Conservation (phyloP, 2,113 vertebrate genomes). For the Chinchilla lanigera region DNA sequence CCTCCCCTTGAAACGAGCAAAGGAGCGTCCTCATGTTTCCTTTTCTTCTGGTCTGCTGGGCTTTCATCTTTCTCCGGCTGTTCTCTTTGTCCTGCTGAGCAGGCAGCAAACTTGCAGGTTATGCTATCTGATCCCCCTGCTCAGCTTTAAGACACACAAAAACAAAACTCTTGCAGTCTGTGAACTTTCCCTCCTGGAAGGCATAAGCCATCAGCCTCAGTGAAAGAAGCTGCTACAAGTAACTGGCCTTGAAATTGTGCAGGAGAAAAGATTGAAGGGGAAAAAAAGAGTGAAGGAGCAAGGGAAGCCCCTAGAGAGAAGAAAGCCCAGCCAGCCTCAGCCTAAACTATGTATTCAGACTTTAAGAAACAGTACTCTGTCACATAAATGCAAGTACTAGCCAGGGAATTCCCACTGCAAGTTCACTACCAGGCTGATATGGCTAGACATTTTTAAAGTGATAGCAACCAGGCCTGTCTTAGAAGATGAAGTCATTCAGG, state of each 20-base stretch:
- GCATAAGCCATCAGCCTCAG: neutral
- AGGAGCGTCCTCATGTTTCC: neutral
- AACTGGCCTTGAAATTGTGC: neutral
- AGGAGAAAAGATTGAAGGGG: neutral
- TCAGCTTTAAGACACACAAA: conserved; percentile 56
- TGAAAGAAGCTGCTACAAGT: neutral
- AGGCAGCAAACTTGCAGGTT: conserved; percentile 59
- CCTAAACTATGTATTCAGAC: neutral
- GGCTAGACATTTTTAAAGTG: neutral
- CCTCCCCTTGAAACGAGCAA: conserved; percentile 24
- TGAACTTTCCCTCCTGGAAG: conserved; percentile 65
- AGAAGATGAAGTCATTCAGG: neutral
- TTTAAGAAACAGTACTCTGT: conserved; percentile 27
- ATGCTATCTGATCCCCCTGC: conserved; percentile 50
- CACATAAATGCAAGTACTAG: neutral
- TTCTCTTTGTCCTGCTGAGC: conserved; percentile 61
- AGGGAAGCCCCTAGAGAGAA: neutral
- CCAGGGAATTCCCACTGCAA: neutral
- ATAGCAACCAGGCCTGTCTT: neutral
- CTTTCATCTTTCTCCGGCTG: conserved; percentile 63
- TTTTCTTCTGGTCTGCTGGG: conserved; percentile 37
- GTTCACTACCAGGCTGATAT: neutral
- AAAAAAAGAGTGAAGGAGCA: neutral
- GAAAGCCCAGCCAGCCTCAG: neutral
- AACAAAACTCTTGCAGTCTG: conserved; percentile 10